These are phyloP conservation scores for Eurosta solidaginis DNA, from an alignment of 1,140 invertebrate genomes.

Conservation along the genomic window DNA sequence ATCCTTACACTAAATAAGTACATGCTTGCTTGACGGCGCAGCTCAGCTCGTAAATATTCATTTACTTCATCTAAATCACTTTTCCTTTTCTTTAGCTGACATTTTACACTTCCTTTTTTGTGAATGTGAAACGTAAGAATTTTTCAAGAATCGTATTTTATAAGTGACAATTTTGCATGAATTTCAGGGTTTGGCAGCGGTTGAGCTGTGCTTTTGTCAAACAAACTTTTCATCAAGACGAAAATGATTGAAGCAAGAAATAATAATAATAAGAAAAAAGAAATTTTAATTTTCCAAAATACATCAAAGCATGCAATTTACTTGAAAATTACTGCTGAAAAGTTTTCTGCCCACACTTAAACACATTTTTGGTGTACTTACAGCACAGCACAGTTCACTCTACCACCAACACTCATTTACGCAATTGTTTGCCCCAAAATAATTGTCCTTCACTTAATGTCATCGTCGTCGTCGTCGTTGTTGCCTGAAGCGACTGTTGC, in stretches of 20 bases:
- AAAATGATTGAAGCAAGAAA: neutral
- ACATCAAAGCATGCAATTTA: neutral
- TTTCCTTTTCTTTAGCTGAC: neutral
- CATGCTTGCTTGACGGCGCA: neutral
- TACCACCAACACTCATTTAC: neutral
- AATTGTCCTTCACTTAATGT: neutral
- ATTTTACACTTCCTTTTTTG: neutral
- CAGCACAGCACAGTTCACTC: neutral
- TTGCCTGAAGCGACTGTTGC: conserved; percentile 1
- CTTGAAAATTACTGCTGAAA: conserved; percentile 11
- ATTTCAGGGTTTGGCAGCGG: neutral
- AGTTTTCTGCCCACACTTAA: neutral
- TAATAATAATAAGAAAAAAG: neutral
- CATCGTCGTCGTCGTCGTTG: no score
- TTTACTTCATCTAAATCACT: conserved; percentile 19
- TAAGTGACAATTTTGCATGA: neutral
- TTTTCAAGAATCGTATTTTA: neutral
- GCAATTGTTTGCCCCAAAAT: neutral
- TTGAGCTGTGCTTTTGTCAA: no score
- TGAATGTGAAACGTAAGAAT: no score
- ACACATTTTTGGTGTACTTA: no score
- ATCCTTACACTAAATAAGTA: no score
- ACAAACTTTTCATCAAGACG: no score
- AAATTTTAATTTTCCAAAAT: neutral
- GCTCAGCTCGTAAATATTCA: conserved; percentile 25